Conservation (phyloP, 2,888 invertebrate genomes). For the Hymenopus coronatus region DNA sequence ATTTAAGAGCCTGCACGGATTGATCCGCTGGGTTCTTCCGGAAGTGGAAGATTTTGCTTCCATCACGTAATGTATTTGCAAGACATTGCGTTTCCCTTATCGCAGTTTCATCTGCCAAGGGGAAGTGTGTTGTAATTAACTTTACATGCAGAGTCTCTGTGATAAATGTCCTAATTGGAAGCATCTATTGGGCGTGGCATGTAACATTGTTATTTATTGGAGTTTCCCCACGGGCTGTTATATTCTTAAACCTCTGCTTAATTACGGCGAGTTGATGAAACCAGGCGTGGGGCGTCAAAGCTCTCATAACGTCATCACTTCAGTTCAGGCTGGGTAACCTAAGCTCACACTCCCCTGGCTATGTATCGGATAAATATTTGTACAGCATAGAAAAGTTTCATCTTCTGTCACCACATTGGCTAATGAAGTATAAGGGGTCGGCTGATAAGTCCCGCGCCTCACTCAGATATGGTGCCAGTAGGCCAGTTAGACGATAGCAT, state of each 20-base stretch:
- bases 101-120: not conserved
- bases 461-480: too few relatives aligned
- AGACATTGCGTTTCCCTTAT: not conserved
- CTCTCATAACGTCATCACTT: too few relatives aligned
- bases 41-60: not conserved
- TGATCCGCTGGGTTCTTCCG: not conserved
- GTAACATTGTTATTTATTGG: not conserved
- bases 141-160: not conserved
- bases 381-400: too few relatives aligned
- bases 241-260: not conserved
- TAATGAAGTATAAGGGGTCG: too few relatives aligned
- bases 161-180: not conserved
- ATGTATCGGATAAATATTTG: too few relatives aligned
- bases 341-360: too few relatives aligned
- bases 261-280: not conserved
- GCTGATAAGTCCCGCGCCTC: too few relatives aligned
- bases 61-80: not conserved
- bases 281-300: not conserved
- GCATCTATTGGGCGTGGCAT: not conserved
- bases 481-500: too few relatives aligned
- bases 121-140: not conserved
- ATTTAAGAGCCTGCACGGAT: not conserved
- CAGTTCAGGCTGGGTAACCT: too few relatives aligned
- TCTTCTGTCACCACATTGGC: not conserved
- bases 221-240: not conserved